These are phyloP conservation scores for Tipula helvola DNA, from an alignment of 2,888 invertebrate genomes.

Conservation along the genomic window DNA sequence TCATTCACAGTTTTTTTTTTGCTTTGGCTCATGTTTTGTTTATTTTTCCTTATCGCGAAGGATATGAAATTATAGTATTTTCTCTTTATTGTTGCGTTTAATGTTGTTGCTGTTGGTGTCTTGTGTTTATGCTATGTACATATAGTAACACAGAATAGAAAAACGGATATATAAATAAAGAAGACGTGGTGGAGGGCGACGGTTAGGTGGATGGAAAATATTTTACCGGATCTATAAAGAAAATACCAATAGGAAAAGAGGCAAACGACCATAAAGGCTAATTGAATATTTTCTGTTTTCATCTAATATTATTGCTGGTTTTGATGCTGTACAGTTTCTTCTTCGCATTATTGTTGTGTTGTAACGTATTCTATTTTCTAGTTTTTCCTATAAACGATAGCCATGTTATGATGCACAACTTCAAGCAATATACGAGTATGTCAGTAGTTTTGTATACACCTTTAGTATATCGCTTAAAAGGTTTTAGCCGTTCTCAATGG, in stretches of 20 bases:
- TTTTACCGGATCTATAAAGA: conserved; percentile 4
- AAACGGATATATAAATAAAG: neutral
- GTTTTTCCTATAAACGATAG: neutral
- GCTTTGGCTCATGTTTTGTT: neutral
- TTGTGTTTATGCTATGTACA: neutral
- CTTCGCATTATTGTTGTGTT: neutral
- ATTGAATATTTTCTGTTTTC: conserved; percentile 10
- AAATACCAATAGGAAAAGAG: neutral
- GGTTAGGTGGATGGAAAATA: neutral
- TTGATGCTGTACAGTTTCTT: neutral
- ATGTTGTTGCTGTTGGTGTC: neutral
- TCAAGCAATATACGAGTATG: neutral
- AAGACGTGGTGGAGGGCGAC: neutral
- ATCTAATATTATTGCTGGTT: neutral
- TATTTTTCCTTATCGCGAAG: neutral
- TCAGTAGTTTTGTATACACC: neutral
- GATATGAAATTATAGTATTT: conserved; percentile 4
- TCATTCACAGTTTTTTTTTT: neutral
- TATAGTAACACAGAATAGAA: neutral
- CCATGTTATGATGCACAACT: neutral
- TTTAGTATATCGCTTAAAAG: neutral
- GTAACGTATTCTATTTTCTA: neutral
- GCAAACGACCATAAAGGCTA: conserved; percentile 9
- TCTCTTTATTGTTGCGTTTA: neutral
- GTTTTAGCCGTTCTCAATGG: neutral